A percentile compares a stretch with the other conserved stretches of the same genome.
These are phyloP conservation scores for Ruditapes philippinarum DNA, from an alignment of 1,140 invertebrate genomes.

Conservation along the genomic window DNA sequence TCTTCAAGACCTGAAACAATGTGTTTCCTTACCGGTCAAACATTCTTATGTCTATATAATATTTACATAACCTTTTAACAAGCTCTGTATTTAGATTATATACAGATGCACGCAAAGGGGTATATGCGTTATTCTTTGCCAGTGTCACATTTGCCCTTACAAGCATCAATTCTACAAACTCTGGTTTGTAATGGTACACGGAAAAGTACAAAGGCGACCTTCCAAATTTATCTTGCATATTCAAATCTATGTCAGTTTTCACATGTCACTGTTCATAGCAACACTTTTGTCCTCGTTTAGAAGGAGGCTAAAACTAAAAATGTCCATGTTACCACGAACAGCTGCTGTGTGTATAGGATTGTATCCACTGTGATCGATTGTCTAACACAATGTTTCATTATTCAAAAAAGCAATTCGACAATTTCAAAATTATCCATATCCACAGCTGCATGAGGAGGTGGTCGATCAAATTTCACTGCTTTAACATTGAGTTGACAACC, in stretches of 20 bases:
- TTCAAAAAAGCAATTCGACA: neutral
- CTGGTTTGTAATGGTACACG: neutral
- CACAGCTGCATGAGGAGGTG: neutral
- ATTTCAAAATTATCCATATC: neutral
- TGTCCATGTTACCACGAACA: neutral
- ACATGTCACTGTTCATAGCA: neutral
- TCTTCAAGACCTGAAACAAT: neutral
- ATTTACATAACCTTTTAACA: neutral
- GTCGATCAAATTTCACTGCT: neutral
- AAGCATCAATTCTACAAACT: neutral
- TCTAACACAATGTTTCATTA: neutral
- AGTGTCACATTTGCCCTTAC: neutral
- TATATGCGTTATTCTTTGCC: neutral
- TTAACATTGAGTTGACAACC: neutral
- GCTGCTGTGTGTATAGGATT: slow-evolving; percentile 6
- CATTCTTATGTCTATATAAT: neutral
- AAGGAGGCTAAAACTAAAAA: neutral
- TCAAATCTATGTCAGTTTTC: neutral
- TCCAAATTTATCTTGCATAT: slow-evolving; percentile 40
- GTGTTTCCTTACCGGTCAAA: neutral
- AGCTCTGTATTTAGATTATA: neutral
- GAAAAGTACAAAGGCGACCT: slow-evolving; percentile 27
- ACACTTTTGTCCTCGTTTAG: neutral
- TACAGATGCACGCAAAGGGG: neutral
- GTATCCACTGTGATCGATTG: neutral